Base-by-base conservation (phyloP, 1,140 invertebrate genomes). In the Probaryconus sp. region DNA sequence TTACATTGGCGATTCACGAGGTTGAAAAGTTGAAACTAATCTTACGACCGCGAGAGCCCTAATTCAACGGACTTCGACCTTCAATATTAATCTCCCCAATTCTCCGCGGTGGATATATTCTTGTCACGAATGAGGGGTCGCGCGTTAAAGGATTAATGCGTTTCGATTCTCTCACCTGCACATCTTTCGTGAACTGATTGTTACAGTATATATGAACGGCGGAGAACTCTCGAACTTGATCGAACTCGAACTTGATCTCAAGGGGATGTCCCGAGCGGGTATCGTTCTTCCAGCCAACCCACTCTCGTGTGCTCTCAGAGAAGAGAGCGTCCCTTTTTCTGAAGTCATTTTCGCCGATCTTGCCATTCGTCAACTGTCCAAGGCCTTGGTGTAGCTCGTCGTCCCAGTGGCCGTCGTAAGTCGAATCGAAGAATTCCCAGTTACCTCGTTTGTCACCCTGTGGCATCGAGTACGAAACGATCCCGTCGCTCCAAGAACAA, bases 251-350 rank as follows among this genome's bases (percentile, higher is more conserved):
- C 67, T 92, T 92, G 65, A 96, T 91, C 76, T 94, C 93, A 0
- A 94, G 89, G 0, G 92, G 91, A 74, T 90, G 89, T 1, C 89
- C 89, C 10, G 89, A 85, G 7, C 91, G 89, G 1, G 90, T 90
- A 75, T 96, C 95, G 87, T 96, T 96, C 64, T 92, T 91, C 96
- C 96, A 98, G 0, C 96, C 96, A 5, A 98, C 94, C 96, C 96
- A 98, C 18, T 93, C 92, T 82, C 93, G 93, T 89, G 82, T 85
- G 87, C 21, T 91, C 91, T 24, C 88, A 83, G 48, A 89, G 42
- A 89, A 90, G n/a, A n/a, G n/a, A n/a, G n/a, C n/a, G n/a, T 67
- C 92, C 90, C 72, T 91, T 87, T n/a, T n/a, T 80, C 94, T 93
- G 83, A 94, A 95, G 83, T 95, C 93, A 31, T 94, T 92, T n/a